Percentiles rank a stretch among this genome's conserved stretches.
These are phyloP conservation scores for Plotosus lineatus DNA, from an alignment of 2,113 vertebrate genomes.

Conservation along the genomic window DNA sequence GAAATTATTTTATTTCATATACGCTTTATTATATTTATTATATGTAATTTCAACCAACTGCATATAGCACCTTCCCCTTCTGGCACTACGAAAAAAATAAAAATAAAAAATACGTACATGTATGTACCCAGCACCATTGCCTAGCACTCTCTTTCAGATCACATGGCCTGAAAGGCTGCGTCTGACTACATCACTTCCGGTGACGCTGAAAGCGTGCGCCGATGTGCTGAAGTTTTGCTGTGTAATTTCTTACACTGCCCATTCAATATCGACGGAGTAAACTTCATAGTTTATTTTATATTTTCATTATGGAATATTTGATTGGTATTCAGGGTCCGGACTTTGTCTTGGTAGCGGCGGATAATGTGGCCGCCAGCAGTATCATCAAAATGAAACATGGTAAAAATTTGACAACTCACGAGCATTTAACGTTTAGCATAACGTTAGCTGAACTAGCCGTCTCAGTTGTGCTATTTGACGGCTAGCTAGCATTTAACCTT, in stretches of 20 bases:
- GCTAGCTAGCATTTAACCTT: conserved; percentile 2
- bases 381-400: conserved; percentile 97
- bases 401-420: conserved; percentile 63
- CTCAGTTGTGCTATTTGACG: neutral
- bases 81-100: neutral
- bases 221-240: conserved; percentile 71
- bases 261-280: neutral
- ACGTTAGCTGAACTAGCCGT: neutral
- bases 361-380: conserved; percentile 88
- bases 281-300: rapidly evolving
- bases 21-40: neutral
- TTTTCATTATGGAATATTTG: conserved; percentile 85
- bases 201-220: conserved; percentile 63
- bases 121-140: too few relatives aligned
- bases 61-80: neutral
- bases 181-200: neutral
- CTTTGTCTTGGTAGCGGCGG: conserved; percentile 89
- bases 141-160: neutral
- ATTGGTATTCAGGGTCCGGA: conserved; percentile 92
- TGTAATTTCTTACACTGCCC: conserved; percentile 68
- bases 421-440: conserved; percentile 45
- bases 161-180: conserved; percentile 16
- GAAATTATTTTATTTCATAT: neutral
- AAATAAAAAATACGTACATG: too few relatives aligned
- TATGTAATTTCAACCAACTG: neutral